phyloP scores from a whole-genome alignment of 2,113 vertebrate species.

The Hippocampus zosterae region DNA sequence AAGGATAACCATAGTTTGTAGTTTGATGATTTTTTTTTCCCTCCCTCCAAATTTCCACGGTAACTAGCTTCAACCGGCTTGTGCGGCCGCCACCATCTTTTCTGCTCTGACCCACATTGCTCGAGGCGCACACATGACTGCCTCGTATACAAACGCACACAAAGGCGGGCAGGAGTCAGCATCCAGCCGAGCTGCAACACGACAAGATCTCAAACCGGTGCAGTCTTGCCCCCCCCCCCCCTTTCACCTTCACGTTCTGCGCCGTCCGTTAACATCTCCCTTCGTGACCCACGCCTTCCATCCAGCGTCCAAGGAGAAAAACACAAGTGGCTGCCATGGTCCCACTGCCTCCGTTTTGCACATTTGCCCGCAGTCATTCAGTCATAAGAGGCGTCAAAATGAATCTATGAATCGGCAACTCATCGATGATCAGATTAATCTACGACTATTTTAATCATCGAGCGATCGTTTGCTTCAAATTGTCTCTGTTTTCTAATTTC shows the following conservation, averaged over 20 bases:
- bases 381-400: too few species aligned
- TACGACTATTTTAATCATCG: too few species aligned
- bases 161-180: conserved; percentile 14
- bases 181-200: conserved; percentile 33
- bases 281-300: conserved; percentile 4
- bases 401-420: too few species aligned
- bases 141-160: conserved; percentile 10
- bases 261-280: conserved; percentile 35
- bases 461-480: too few species aligned
- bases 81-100: conserved; percentile 51
- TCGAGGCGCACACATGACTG: conserved; percentile 4
- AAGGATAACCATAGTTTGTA: too few species aligned
- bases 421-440: too few species aligned
- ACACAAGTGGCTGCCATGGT: conserved; percentile 5
- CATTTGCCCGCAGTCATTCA: background rate
- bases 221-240: conserved; percentile 10
- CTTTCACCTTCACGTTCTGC: conserved; percentile 15
- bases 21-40: background rate
- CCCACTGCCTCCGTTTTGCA: background rate
- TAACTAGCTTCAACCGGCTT: conserved; percentile 28
- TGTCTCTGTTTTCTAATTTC: too few species aligned
- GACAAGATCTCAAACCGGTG: conserved; percentile 47
- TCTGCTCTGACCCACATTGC: conserved; percentile 33
- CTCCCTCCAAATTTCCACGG: background rate
- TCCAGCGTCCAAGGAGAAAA: conserved; percentile 18